Percentiles rank a stretch among this genome's conserved stretches.
Conservation (phyloP, 1,140 invertebrate genomes). For the Cotesia vestalis region DNA sequence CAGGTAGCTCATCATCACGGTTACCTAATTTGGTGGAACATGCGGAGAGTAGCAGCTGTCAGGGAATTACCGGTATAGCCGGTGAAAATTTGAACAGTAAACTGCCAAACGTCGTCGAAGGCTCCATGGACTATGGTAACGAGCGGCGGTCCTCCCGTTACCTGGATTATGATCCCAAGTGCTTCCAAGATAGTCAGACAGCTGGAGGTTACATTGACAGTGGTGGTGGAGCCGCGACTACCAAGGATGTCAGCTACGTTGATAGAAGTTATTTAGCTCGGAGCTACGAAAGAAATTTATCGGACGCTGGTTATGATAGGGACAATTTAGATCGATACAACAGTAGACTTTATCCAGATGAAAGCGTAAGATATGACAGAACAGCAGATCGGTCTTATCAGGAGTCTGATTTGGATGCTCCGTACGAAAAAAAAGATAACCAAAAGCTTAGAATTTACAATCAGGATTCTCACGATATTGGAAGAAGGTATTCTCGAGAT, state of each 20-base stretch:
- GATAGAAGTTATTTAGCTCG: slow-evolving; percentile 48
- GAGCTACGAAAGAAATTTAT: slow-evolving; percentile 53
- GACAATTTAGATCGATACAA: slow-evolving; percentile 58
- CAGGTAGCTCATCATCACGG: slow-evolving; percentile 60
- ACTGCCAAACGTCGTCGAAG: slow-evolving; percentile 65
- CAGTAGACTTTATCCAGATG: slow-evolving; percentile 59
- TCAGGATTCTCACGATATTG: slow-evolving; percentile 48
- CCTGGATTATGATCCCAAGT: slow-evolving; percentile 57
- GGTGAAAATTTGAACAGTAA: slow-evolving; percentile 65
- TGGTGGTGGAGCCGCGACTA: slow-evolving; percentile 23
- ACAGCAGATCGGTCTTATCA: slow-evolving; percentile 53
- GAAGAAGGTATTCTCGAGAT: slow-evolving; percentile 58
- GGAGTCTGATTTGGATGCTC: slow-evolving; percentile 60
- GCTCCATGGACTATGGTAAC: slow-evolving; percentile 72
- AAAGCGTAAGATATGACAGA: slow-evolving; percentile 54
- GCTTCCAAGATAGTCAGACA: slow-evolving; percentile 48
- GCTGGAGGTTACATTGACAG: slow-evolving; percentile 34
- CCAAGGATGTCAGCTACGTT: slow-evolving; percentile 37
- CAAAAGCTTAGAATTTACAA: slow-evolving; percentile 51
- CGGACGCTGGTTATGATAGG: slow-evolving; percentile 44
- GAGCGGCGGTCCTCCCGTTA: slow-evolving; percentile 66
- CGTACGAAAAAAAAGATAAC: slow-evolving; percentile 56
- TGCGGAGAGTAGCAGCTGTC: slow-evolving; percentile 54
- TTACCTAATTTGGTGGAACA: slow-evolving; percentile 63
- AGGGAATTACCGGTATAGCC: slow-evolving; percentile 43